Percentiles rank a stretch among this genome's conserved stretches.
Evolutionary conservation across 1,140 invertebrate genomes (phyloP).

Genomic region (Lepidostoma basale): DNA sequence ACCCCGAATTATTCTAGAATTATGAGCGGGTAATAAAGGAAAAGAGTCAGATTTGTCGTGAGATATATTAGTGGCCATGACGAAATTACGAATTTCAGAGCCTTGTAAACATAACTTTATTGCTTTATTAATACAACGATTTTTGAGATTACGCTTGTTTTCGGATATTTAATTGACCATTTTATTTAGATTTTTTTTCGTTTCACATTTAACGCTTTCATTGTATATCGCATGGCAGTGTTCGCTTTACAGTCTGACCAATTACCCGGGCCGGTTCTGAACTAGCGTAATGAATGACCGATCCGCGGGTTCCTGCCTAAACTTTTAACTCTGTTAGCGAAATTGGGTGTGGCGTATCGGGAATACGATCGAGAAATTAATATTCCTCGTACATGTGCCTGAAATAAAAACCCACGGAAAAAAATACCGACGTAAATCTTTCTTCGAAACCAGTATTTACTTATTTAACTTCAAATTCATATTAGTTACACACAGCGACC

Average conservation of each 20-base stretch:
- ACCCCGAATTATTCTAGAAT: conserved; percentile 1
- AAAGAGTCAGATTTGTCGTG: conserved; percentile 17
- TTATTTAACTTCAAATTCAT: no score
- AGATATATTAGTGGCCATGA: conserved; percentile 15
- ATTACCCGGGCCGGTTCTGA: not conserved
- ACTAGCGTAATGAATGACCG: not conserved
- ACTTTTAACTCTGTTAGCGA: not conserved
- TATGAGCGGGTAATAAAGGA: not conserved
- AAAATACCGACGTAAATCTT: no score
- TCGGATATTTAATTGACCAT: conserved; percentile 17
- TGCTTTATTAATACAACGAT: conserved; percentile 27
- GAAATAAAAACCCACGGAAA: no score
- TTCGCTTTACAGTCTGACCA: not conserved
- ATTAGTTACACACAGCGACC: no score
- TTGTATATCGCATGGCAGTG: conserved; percentile 5
- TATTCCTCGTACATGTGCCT: no score
- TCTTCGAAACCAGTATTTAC: no score
- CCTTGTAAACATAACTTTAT: conserved; percentile 29
- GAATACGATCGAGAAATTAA: not conserved
- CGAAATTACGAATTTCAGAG: conserved; percentile 24
- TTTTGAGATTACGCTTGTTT: conserved; percentile 30
- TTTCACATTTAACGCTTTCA: conserved; percentile 25
- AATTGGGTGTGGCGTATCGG: not conserved
- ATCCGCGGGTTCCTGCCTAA: not conserved
- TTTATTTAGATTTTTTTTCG: conserved; percentile 19